phyloP scores from a whole-genome alignment of 1,140 invertebrate genomes.

The Achatina immaculata region DNA sequence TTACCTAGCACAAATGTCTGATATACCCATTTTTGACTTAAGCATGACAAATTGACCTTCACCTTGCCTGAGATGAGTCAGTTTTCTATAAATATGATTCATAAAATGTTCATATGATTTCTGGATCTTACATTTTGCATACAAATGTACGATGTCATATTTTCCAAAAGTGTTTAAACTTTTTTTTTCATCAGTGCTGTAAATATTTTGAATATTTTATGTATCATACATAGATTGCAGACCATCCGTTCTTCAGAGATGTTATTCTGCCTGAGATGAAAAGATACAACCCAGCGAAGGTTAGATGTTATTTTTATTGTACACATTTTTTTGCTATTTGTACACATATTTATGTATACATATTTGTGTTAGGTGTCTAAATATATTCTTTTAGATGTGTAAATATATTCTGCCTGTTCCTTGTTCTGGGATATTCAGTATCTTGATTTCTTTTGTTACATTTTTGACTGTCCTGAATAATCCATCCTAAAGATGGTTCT shows the following conservation, averaged over 20 bases:
- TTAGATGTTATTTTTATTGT: conserved; percentile 32
- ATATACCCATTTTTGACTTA: too few species aligned
- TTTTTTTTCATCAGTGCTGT: too few species aligned
- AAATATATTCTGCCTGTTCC: not conserved
- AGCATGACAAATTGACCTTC: too few species aligned
- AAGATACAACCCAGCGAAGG: conserved; percentile 49
- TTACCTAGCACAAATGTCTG: too few species aligned
- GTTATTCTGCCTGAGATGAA: conserved; percentile 39
- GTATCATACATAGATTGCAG: too few species aligned
- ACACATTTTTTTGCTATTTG: not conserved
- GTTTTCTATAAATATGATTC: too few species aligned
- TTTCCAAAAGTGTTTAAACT: too few species aligned
- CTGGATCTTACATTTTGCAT: not conserved
- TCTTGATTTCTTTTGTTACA: not conserved
- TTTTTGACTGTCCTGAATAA: not conserved
- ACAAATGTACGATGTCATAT: too few species aligned
- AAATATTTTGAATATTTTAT: too few species aligned
- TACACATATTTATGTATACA: not conserved
- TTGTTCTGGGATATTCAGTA: not conserved
- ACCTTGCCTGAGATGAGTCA: too few species aligned
- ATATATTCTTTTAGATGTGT: not conserved
- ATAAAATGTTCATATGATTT: not conserved
- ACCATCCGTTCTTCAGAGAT: conserved; percentile 48
- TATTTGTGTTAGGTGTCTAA: not conserved
- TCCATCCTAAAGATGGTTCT: not conserved